phyloP scores from a whole-genome alignment of 2,888 invertebrate genomes.

The Nudaria mundana region DNA sequence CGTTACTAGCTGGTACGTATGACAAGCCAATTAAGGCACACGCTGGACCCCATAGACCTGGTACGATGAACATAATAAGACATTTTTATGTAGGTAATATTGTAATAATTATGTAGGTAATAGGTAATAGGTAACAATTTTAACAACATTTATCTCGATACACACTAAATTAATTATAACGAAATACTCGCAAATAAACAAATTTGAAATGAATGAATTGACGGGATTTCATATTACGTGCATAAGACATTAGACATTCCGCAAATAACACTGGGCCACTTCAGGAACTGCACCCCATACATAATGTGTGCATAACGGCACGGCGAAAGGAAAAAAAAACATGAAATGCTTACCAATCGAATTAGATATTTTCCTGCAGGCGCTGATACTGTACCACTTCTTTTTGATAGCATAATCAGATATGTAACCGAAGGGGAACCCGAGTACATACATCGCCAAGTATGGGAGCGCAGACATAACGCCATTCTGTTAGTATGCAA shows the following conservation, averaged over 20 bases:
- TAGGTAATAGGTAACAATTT: background rate
- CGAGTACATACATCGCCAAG: slow-evolving; percentile 84
- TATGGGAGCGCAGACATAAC: slow-evolving; percentile 87
- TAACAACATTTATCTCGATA: no score
- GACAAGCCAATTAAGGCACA: slow-evolving; percentile 81
- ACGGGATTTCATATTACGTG: background rate
- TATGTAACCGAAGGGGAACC: slow-evolving; percentile 60
- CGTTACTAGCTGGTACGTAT: slow-evolving; percentile 69
- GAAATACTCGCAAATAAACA: no score
- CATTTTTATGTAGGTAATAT: background rate
- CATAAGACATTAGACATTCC: background rate
- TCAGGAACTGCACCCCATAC: no score
- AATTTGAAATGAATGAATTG: no score
- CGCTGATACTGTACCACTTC: slow-evolving; percentile 70
- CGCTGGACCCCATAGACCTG: slow-evolving; percentile 72
- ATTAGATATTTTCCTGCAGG: slow-evolving; percentile 66
- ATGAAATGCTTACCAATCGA: slow-evolving; percentile 45
- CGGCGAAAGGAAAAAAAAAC: background rate
- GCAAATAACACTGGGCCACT: no score
- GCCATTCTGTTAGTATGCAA: slow-evolving; percentile 85
- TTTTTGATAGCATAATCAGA: slow-evolving; percentile 82
- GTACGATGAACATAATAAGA: slow-evolving; percentile 41
- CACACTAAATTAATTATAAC: no score
- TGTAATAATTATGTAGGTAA: no score
- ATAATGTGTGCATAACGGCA: background rate